phyloP scores from a whole-genome alignment of 1,140 invertebrate genomes.

The Drosophila orena region DNA sequence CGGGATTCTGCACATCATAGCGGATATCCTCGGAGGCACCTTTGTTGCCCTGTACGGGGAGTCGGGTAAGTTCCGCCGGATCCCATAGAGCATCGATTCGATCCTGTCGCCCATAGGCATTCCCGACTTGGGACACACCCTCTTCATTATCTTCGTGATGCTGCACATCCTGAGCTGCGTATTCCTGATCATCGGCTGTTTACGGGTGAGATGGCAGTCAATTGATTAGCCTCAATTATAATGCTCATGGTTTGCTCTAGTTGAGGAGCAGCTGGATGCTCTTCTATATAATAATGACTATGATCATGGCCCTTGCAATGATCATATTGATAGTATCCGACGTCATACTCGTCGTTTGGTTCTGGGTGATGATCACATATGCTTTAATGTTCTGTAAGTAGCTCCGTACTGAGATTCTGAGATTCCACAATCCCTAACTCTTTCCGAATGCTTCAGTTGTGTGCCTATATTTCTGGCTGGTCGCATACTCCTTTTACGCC shows the following conservation, averaged over 20 bases:
- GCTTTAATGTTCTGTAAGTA: slow-evolving; percentile 44
- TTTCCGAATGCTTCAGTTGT: slow-evolving; percentile 20
- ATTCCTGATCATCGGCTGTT: slow-evolving; percentile 26
- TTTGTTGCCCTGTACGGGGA: slow-evolving; percentile 52
- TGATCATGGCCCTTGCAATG: slow-evolving; percentile 36
- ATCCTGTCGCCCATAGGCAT: slow-evolving; percentile 8
- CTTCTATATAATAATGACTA: slow-evolving; percentile 39
- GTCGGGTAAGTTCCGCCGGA: slow-evolving; percentile 30
- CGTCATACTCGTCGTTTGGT: slow-evolving; percentile 44
- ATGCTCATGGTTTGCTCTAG: slow-evolving; percentile 10
- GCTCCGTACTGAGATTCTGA: neutral
- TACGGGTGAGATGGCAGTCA: slow-evolving; percentile 22
- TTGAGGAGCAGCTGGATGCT: slow-evolving; percentile 50
- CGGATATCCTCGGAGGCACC: slow-evolving; percentile 17
- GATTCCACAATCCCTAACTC: neutral
- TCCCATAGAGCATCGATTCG: neutral
- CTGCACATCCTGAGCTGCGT: slow-evolving; percentile 36
- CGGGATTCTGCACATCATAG: slow-evolving; percentile 25
- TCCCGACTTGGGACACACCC: slow-evolving; percentile 51
- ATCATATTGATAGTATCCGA: slow-evolving; percentile 54
- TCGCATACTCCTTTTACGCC: slow-evolving; percentile 68
- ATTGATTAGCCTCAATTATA: too few relatives aligned
- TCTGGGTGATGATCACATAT: slow-evolving; percentile 31
- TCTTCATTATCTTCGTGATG: slow-evolving; percentile 47
- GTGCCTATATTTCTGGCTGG: slow-evolving; percentile 53